Conservation (phyloP, 2,113 vertebrate genomes). For the Daboia siamensis region DNA sequence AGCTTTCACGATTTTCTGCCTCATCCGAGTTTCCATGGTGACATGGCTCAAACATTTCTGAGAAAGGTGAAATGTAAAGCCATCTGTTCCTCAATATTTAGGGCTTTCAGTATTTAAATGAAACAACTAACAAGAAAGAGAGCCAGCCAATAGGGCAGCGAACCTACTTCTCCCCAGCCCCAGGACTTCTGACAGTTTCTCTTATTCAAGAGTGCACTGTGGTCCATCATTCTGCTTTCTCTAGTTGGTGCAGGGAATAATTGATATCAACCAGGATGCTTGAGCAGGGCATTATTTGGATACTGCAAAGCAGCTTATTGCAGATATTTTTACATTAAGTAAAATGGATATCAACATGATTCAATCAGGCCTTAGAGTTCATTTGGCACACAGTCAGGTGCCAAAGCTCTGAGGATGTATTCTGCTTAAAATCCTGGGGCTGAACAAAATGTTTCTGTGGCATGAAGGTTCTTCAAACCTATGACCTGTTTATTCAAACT, state of each 20-base stretch:
- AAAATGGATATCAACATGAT: neutral
- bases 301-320: constrained; percentile 17
- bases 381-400: neutral
- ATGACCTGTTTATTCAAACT: neutral
- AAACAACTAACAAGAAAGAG: constrained; percentile 54
- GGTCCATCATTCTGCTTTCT: neutral
- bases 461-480: neutral
- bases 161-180: constrained; percentile 20
- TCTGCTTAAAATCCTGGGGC: constrained; percentile 15
- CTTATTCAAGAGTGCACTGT: neutral
- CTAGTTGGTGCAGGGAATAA: constrained; percentile 22
- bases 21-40: constrained; percentile 71
- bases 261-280: neutral
- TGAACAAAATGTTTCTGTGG: neutral
- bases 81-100: constrained; percentile 65
- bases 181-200: neutral
- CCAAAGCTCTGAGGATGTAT: neutral
- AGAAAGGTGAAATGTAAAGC: constrained; percentile 69
- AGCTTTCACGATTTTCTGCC: constrained; percentile 67
- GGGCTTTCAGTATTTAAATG: constrained; percentile 65
- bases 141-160: constrained; percentile 43
- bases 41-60: constrained; percentile 70
- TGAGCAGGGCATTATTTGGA: neutral
- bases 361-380: constrained; percentile 5
- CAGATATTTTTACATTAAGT: neutral